A percentile compares a stretch with the other conserved stretches of the same genome.
These are phyloP conservation scores for Cataglyphis rosenhaueri DNA, from an alignment of 2,888 invertebrate genomes.

Conservation along the genomic window DNA sequence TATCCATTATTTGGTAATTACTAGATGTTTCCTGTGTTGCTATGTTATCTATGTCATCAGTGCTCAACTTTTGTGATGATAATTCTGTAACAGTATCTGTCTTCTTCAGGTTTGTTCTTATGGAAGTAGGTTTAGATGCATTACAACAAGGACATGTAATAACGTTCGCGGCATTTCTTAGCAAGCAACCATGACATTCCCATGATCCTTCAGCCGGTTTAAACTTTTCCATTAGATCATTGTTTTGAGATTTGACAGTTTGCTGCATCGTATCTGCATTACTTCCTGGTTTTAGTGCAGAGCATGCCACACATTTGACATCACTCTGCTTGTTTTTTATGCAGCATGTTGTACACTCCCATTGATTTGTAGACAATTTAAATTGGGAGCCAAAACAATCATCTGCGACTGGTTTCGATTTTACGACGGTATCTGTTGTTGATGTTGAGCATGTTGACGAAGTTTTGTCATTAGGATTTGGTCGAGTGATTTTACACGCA, in stretches of 20 bases:
- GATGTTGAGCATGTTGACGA: conserved; percentile 35
- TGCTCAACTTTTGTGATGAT: conserved; percentile 21
- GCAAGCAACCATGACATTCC: conserved; percentile 89
- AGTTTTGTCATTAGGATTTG: conserved; percentile 57
- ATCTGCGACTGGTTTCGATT: conserved; percentile 53
- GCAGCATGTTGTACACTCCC: conserved; percentile 88
- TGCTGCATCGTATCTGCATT: conserved; percentile 46
- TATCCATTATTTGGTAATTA: conserved; percentile 51
- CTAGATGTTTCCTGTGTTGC: not conserved
- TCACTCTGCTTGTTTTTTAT: conserved; percentile 86
- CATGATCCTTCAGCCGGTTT: conserved; percentile 86
- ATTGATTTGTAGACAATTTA: conserved; percentile 80
- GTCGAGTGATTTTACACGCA: conserved; percentile 80
- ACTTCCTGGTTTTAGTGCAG: conserved; percentile 85
- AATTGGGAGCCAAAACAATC: conserved; percentile 76
- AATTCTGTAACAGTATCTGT: not conserved
- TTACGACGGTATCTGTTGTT: conserved; percentile 29
- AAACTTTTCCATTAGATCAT: conserved; percentile 68
- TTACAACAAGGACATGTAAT: conserved; percentile 78
- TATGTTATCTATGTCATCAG: not conserved
- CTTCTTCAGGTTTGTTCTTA: conserved; percentile 64
- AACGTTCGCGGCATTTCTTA: conserved; percentile 85
- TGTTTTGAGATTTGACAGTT: conserved; percentile 31
- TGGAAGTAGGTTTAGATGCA: conserved; percentile 79
- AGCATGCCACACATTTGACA: conserved; percentile 87